phyloP scores from a whole-genome alignment of 2,113 vertebrate genomes.

The Seriola quinqueradiata region DNA sequence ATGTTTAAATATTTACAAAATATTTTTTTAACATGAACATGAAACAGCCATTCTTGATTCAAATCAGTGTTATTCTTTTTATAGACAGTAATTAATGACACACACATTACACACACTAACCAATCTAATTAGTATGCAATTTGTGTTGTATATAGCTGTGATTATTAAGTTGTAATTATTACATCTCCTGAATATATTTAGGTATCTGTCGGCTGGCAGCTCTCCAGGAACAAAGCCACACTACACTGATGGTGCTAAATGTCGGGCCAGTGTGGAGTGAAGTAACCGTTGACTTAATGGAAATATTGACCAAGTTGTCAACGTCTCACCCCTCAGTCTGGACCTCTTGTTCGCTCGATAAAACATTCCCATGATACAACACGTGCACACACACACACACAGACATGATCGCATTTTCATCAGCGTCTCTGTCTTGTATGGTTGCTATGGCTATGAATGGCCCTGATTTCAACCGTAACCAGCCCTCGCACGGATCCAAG shows the following conservation, averaged over 20 bases:
- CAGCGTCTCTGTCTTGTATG: constrained; percentile 57
- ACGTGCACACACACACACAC: constrained; percentile 44
- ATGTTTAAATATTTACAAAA: too few species aligned
- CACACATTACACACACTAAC: background rate
- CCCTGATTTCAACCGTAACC: constrained; percentile 59
- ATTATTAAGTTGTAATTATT: background rate
- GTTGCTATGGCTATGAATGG: constrained; percentile 59
- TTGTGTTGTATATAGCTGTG: background rate
- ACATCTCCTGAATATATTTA: background rate
- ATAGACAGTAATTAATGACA: background rate
- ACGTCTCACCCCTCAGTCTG: constrained; percentile 58
- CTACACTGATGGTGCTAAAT: constrained; percentile 38
- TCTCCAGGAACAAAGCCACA: constrained; percentile 38
- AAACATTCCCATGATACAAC: constrained; percentile 67
- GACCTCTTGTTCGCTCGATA: constrained; percentile 64
- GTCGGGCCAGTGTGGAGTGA: constrained; percentile 42
- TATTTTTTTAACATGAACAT: background rate
- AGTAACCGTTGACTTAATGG: constrained; percentile 69
- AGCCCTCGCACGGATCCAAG: constrained; percentile 37
- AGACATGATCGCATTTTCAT: constrained; percentile 44
- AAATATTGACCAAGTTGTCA: constrained; percentile 71
- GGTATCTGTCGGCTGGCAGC: constrained; percentile 31
- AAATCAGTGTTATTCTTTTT: background rate
- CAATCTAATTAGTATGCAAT: background rate
- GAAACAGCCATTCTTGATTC: background rate